phyloP scores from a whole-genome alignment of 2,113 vertebrate genomes.

The Carassius carassius region DNA sequence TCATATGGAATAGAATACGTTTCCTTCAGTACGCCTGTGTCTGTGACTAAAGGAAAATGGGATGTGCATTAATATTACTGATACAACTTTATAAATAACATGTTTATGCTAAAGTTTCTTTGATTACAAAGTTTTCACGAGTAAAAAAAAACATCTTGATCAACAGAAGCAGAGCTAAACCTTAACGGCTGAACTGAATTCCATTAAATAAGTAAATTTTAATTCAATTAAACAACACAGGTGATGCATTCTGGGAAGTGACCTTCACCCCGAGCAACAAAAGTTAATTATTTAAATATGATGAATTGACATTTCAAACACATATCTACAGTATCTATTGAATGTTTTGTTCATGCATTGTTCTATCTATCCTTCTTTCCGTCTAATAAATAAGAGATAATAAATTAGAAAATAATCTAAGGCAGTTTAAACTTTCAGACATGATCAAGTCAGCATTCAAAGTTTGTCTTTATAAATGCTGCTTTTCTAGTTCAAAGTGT shows the following conservation, averaged over 20 bases:
- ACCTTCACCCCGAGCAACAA: neutral
- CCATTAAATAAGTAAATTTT: neutral
- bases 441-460: neutral
- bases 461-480: neutral
- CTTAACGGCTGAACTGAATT: neutral
- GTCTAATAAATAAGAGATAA: neutral
- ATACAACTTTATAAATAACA: neutral
- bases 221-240: neutral
- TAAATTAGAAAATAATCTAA: neutral
- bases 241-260: no score
- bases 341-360: neutral
- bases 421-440: neutral
- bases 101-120: neutral
- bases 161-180: neutral
- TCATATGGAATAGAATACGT: neutral
- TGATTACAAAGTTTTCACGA: neutral
- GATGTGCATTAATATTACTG: neutral
- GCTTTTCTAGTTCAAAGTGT: neutral
- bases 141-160: neutral
- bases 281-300: neutral
- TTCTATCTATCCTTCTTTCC: neutral
- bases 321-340: no score
- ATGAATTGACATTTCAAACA: neutral
- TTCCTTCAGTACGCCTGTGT: neutral
- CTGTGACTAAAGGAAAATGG: neutral